Base-by-base conservation (phyloP, 2,797 vertebrate genomes). In the Anas georgica region DNA sequence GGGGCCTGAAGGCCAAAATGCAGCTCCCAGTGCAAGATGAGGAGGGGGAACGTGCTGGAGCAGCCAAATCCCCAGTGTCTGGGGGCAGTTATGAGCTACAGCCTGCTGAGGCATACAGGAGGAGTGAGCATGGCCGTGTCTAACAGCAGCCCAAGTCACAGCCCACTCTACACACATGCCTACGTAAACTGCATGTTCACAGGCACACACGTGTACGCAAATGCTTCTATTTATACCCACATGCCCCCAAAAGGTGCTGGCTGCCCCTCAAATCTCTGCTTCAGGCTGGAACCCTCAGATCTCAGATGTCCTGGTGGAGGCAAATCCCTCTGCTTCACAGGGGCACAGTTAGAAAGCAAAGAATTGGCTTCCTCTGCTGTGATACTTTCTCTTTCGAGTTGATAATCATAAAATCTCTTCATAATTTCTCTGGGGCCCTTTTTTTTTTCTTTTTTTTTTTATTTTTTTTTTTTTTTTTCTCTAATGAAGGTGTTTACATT, bases 401-500 rank as follows among this genome's bases (percentile, higher is more conserved):
- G 0, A 91, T 78, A 92, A 93, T 89, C 78, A 64, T 20, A 80
- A 91, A 94, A 93, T 89, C 72, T 85, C 86, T 72, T 55, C 68
- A 89, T 23, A 93, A 91, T 64, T 93, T 92, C 90, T 94, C 90
- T 22, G 28, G 93, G 83, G 88, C 68, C 10, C 56, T 10, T 94
- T 73, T 87, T 70, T 81, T 85, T 80, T 64, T 35, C 35, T 3
- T 9, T 92, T 64, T 84, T 63, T 76, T 73, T 73, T 84, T 82
- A 77, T 82, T 4, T 8, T 92, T 69, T 87, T 67, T 70, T 82
- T 76, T 85, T 77, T 68, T 86, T 4, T 8, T 94, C 68, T 77
- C 77, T 68, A 96, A 95, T 93, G 94, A 95, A 91, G 18, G 31
- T 96, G 92, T 96, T 96, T 96, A 95, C 94, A 95, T 95, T 95